Conservation (phyloP, 2,888 invertebrate species). For the Camptogramma bilineatum region DNA sequence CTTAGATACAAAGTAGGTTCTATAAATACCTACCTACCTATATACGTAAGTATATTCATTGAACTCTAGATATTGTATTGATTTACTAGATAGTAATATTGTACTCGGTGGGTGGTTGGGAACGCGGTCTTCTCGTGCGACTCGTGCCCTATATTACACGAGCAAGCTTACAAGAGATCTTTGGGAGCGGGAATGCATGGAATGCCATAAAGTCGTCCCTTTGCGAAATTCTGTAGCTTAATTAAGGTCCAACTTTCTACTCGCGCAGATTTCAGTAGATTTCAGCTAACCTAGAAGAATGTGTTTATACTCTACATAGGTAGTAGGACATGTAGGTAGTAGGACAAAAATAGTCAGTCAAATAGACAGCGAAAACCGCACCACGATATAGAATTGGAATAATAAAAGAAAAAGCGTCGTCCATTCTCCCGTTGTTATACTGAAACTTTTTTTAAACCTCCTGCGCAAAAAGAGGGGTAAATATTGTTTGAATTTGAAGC, state of each 20-base stretch:
- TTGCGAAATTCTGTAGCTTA: not conserved
- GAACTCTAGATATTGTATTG: no score
- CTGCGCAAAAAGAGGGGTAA: not conserved
- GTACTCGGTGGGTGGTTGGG: no score
- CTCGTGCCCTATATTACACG: no score
- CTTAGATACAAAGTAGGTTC: no score
- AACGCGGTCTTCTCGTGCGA: no score
- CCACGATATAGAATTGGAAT: not conserved
- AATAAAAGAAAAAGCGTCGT: not conserved
- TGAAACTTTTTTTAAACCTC: not conserved
- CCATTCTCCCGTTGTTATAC: not conserved
- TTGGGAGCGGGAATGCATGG: not conserved
- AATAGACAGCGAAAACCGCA: not conserved
- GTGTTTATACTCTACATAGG: not conserved
- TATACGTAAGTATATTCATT: no score
- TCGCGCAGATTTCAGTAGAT: not conserved
- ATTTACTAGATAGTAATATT: no score
- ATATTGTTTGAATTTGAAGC: not conserved
- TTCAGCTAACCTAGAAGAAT: not conserved
- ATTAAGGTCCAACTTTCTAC: not conserved
- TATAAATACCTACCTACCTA: no score
- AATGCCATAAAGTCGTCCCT: conserved; percentile 2
- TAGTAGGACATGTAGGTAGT: not conserved
- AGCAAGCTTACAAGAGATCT: not conserved
- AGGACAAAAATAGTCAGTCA: not conserved